These are phyloP conservation scores for Bruchidius siliquastri DNA, from an alignment of 2,888 invertebrate genomes.

Conservation along the genomic window DNA sequence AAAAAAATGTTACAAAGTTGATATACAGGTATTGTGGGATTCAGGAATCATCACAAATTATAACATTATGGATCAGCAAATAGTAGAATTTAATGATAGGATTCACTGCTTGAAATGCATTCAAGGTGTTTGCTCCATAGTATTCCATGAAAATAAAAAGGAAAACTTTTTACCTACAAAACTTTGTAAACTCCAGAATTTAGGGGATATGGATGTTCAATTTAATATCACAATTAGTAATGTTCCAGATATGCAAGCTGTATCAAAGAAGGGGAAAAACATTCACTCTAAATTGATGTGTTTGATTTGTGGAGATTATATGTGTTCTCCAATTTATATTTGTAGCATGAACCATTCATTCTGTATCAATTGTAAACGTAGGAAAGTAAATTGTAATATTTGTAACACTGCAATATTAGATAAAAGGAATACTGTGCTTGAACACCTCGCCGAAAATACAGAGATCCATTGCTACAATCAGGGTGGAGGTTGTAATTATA, in stretches of 20 bases:
- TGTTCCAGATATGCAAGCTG: neutral
- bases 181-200: constrained; percentile 2
- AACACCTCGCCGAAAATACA: constrained; percentile 5
- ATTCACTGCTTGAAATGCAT: constrained; percentile 3
- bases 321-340: constrained; percentile 11
- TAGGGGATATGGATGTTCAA: neutral
- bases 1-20: constrained; percentile 3
- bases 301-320: constrained; percentile 5
- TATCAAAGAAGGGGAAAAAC: neutral
- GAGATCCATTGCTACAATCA: constrained; percentile 6
- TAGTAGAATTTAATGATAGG: constrained; percentile 1
- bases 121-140: neutral
- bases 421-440: constrained; percentile 2
- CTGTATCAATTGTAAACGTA: constrained; percentile 6
- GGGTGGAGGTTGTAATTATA: constrained; percentile 6
- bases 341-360: constrained; percentile 6
- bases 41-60: neutral
- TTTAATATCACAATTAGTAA: neutral
- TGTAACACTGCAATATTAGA: constrained; percentile 4
- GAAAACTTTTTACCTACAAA: constrained; percentile 5
- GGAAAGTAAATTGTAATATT: constrained; percentile 1
- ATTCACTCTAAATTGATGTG: constrained; percentile 4
- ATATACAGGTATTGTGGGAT: constrained; percentile 1
- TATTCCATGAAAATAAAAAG: constrained; percentile 2
- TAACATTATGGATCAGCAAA: constrained; percentile 3